Base-by-base conservation (phyloP, 1,140 invertebrate species). In the Diorhabda sublineata region DNA sequence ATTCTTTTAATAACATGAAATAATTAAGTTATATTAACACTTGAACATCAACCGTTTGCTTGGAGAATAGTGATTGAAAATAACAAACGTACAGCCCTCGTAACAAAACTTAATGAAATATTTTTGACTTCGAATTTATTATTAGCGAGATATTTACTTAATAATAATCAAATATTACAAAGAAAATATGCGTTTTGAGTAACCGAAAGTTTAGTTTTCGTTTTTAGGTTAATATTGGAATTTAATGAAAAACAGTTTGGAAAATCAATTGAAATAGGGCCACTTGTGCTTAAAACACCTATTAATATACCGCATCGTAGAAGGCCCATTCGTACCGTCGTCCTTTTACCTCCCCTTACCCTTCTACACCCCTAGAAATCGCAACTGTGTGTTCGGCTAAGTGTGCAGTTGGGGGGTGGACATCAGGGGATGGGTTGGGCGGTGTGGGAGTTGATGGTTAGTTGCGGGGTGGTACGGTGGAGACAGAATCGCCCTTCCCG, bases 261-360 rank as follows among this genome's bases (percentile, higher is more conserved):
- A n/a, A 52, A 52, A 52, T 52, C 47, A 52, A 52, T 52, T 52
- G n/a, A 52, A 52, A 52, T 52, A 52, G 26, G 26, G 26, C 47
- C 47, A 52, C 47, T 52, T 52, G 47, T 52, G 47, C n/a, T n/a
- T n/a, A 52, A 52, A 52, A 52, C 47, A 52, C 47, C 47, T 52
- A 52, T 52, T 52, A 52, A 52, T 52, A 52, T 52, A 52, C 47
- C 47, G 47, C 47, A 52, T 52, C 47, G 47, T 52, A 8, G 47
- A 52, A 52, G 47, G n/a, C 47, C 47, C 47, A 52, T 52, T 52
- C 47, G 6, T 52, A 52, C 47, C 47, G 47, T 52, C 47, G 6
- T 52, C 47, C 47, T 6, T n/a, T 6, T 52, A 6, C 47, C 47
- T 52, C n/a, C 47, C 47, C 47, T 52, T n/a, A n/a, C 47, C 47